Evolutionary conservation across 2,797 vertebrate species (phyloP).

Genomic region (Buceros bicornis): DNA sequence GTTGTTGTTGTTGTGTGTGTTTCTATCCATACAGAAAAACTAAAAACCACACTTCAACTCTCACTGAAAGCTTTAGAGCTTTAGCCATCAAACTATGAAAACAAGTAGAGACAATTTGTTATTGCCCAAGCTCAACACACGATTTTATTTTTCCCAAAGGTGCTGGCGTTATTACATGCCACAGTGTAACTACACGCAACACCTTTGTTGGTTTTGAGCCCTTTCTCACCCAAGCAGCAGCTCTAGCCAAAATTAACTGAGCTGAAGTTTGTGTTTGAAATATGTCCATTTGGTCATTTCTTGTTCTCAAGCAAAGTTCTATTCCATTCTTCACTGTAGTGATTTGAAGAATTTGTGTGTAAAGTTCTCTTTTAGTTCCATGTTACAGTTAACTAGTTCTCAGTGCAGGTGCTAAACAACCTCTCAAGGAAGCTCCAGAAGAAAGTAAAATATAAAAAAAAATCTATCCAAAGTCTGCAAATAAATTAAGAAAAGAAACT

Average conservation of each 20-base stretch:
- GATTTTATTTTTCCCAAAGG: conserved; percentile 70
- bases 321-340: conserved; percentile 62
- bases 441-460: conserved; percentile 79
- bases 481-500: conserved; percentile 81
- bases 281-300: conserved; percentile 79
- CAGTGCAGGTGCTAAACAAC: conserved; percentile 85
- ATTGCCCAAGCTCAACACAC: conserved; percentile 70
- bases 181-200: conserved; percentile 76
- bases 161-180: conserved; percentile 79
- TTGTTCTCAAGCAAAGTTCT: conserved; percentile 68
- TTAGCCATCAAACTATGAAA: conserved; percentile 78
- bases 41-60: conserved; percentile 84
- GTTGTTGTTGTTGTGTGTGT: conserved; percentile 42
- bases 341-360: conserved; percentile 74
- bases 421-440: conserved; percentile 85
- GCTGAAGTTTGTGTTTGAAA: conserved; percentile 80
- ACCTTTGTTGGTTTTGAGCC: conserved; percentile 72
- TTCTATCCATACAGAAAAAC: conserved; percentile 82
- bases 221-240: conserved; percentile 77
- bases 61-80: conserved; percentile 82
- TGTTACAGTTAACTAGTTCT: conserved; percentile 78
- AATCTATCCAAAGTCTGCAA: conserved; percentile 80
- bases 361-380: conserved; percentile 75
- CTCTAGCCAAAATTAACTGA: conserved; percentile 82
- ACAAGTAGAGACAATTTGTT: conserved; percentile 76